phyloP scores from a whole-genome alignment of 2,797 vertebrate genomes.

The Pachyuromys duprasi region DNA sequence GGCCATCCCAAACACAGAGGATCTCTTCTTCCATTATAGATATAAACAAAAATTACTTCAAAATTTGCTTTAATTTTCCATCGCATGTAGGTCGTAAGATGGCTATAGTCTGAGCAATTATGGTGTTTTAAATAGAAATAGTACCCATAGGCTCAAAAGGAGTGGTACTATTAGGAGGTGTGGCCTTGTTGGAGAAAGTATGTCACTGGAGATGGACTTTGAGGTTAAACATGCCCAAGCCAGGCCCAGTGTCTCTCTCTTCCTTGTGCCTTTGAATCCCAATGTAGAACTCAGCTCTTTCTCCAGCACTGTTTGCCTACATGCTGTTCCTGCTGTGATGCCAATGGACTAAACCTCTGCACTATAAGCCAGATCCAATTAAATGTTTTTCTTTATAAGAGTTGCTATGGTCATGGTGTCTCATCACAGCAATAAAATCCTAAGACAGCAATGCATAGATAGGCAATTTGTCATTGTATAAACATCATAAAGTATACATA shows the following conservation, averaged over 20 bases:
- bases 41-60: neutral
- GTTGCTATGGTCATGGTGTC: neutral
- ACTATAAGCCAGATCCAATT: neutral
- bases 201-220: neutral
- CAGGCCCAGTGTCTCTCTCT: neutral
- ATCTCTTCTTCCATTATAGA: neutral
- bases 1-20: neutral
- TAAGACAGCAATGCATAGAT: neutral
- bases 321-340: neutral
- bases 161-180: neutral
- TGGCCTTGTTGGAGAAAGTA: neutral
- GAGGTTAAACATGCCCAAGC: neutral
- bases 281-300: neutral
- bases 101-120: neutral
- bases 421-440: neutral
- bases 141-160: neutral
- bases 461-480: neutral
- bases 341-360: neutral
- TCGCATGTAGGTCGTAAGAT: neutral
- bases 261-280: neutral
- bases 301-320: neutral
- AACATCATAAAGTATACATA: neutral
- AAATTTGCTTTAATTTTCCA: constrained; percentile 40
- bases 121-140: neutral
- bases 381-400: neutral